Evolutionary conservation across 2,113 vertebrate genomes (phyloP), one percentile per base, ranked within the genome.

Genomic region (Tauraco erythrolophus): DNA sequence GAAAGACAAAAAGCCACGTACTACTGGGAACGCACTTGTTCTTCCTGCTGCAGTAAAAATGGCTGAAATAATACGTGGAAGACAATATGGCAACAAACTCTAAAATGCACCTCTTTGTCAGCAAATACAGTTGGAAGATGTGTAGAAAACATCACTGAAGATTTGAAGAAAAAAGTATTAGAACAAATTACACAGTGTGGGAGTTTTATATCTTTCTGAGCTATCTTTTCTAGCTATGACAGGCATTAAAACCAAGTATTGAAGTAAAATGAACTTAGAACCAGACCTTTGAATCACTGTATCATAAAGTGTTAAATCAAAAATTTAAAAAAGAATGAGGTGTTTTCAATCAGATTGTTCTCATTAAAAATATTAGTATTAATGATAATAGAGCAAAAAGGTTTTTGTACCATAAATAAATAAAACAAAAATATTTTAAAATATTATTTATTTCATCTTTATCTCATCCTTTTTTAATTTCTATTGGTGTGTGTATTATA

Each of bases 21-120:
- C 7, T 53, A 64, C 1, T 45, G 15, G 24, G 19, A 68, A 89
- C 94, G 68, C 10, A 68, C 48, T 3, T 33, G 31, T 21, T 79
- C 23, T 61, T 89, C 7, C 31, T 64, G 37, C 15, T 45, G 53
- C 0, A 1, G 27, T 45, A 74, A 82, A 91, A 82, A 7, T 7
- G 0, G 0, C 27, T 74, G 54, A 82, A 78, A 85, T 31, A 78
- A 24, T 30, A 82, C 19, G 16, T 0, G 2, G 11, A 69, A 68
- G 88, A 45, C 8, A 84, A 35, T 27, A 91, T 6, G 13, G 10
- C 19, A 54, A n/a, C 48, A 65, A 53, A 53, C 12, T 66, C 41
- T 43, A 54, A 45, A 91, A 70, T 3, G 8, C 45, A 65, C 10
- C 41, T 33, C 58, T 58, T 80, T 72, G 48, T 60, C 68, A 89